Evolutionary conservation across 2,113 vertebrate species (phyloP), one percentile per base, ranked within the genome.

Genomic region (Chlamydotis undulata): DNA sequence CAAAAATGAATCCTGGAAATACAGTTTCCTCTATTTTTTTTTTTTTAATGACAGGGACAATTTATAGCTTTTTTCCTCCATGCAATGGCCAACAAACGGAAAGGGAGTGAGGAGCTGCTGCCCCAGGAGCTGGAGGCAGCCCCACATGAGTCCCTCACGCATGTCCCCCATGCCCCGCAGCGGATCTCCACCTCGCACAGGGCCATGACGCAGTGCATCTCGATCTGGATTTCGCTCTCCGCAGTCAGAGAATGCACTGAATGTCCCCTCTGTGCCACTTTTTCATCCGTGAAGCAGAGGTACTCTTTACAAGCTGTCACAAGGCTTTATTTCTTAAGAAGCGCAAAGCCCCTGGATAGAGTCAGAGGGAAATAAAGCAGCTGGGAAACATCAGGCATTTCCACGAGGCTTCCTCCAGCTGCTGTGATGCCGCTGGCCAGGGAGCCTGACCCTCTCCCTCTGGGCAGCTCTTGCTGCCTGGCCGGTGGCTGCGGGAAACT

Each of bases 381-480:
- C 3, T 1, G 8, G 50, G 63, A 83, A 86, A 73, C 14, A 23
- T 23, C 60, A 35, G 45, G 45, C 8, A 2, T 45, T 37, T 64
- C 26, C 64, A 50, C 6, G 4, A 69, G 35, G 55, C 49, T 89
- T 89, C 26, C 39, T 65, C 29, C 50, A 83, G 59, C 15, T 65
- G 33, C 84, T 77, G 55, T 35, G 55, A 65, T 33, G 64, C 35
- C 74, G 25, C 21, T 80, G 80, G 43, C 68, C 3, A 0, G 5
- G 22, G 15, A 69, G 5, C 37, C 45, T 0, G 1, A n/a, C 16
- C n/a, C 11, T 79, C 23, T 70, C n/a, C 10, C 2, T 1, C 6
- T 12, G 37, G 31, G 52, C 67, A 89, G 37, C 53, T 89, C 80
- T 64, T 8, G 17, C 43, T 4, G 7, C 47, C 53, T 28, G 31